Evolutionary conservation across 2,797 vertebrate genomes (phyloP).

Genomic region (Choloepus didactylus): DNA sequence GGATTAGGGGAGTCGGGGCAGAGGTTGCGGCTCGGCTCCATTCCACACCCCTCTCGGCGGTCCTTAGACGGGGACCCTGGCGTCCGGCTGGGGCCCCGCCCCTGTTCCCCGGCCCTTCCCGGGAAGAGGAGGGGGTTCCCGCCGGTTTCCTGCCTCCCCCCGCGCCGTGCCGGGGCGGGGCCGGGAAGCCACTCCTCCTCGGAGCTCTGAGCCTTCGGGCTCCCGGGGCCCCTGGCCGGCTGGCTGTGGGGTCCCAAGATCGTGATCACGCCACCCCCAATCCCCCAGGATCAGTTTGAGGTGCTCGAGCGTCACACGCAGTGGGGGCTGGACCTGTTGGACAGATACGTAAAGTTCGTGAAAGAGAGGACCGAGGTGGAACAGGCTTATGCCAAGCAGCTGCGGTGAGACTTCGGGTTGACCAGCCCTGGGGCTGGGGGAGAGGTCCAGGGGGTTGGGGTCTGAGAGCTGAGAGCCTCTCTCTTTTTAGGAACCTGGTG

Average conservation of each 20-base stretch:
- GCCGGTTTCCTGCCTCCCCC: slow-evolving; percentile 76
- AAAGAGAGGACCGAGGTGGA: slow-evolving; percentile 95
- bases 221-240: neutral
- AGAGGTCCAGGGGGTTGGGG: neutral
- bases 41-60: neutral
- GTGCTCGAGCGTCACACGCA: slow-evolving; percentile 95
- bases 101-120: slow-evolving; percentile 64
- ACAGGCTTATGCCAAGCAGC: slow-evolving; percentile 94
- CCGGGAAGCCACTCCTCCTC: slow-evolving; percentile 67
- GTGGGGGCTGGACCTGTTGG: slow-evolving; percentile 94
- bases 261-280: neutral
- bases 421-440: neutral
- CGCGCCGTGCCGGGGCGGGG: slow-evolving; percentile 68
- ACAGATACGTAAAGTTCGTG: slow-evolving; percentile 96
- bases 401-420: slow-evolving; percentile 88
- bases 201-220: neutral
- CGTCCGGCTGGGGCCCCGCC: slow-evolving; percentile 49
- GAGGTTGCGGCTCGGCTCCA: slow-evolving; percentile 39
- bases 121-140: slow-evolving; percentile 79
- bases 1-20: slow-evolving; percentile 72
- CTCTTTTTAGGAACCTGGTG: slow-evolving; percentile 91
- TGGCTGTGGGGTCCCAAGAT: neutral
- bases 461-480: slow-evolving; percentile 16
- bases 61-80: neutral
- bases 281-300: slow-evolving; percentile 93